These are phyloP conservation scores for Neopelma chrysocephalum DNA, from an alignment of 2,797 vertebrate species.

Conservation along the genomic window DNA sequence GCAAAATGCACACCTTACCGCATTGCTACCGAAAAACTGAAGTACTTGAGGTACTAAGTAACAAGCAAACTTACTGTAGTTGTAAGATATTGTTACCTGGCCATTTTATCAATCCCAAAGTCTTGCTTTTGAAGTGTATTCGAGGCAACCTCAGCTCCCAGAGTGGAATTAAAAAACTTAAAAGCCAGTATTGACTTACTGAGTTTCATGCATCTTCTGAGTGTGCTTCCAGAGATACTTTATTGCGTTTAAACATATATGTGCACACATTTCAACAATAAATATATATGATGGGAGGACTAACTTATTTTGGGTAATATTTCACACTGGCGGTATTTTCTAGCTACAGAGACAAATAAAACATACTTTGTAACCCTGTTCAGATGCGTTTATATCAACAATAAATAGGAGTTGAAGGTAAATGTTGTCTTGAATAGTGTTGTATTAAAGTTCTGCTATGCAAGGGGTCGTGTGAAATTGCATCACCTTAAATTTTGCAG, in stretches of 20 bases:
- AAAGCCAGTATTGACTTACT: accelerated
- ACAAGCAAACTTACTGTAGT: background rate
- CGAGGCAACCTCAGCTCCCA: background rate
- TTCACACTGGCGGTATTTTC: background rate
- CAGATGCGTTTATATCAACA: background rate
- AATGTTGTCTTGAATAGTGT: background rate
- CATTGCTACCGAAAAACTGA: accelerated
- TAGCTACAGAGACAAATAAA: background rate
- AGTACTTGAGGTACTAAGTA: background rate
- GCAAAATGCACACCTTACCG: background rate
- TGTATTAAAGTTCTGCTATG: background rate
- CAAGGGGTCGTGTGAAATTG: background rate
- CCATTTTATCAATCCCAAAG: accelerated
- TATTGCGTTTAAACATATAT: accelerated
- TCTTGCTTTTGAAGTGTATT: background rate
- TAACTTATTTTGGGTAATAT: background rate
- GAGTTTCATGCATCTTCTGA: background rate
- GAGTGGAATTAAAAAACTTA: background rate
- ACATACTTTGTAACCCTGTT: accelerated
- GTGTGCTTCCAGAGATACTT: background rate
- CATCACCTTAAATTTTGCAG: background rate
- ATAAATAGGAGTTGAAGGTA: background rate
- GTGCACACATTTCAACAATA: accelerated
- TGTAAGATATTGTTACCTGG: background rate
- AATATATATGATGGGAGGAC: background rate